Percentiles rank a stretch among this genome's conserved stretches.
phyloP scores from a whole-genome alignment of 2,888 invertebrate species.

The Ceratothoa steindachneri region DNA sequence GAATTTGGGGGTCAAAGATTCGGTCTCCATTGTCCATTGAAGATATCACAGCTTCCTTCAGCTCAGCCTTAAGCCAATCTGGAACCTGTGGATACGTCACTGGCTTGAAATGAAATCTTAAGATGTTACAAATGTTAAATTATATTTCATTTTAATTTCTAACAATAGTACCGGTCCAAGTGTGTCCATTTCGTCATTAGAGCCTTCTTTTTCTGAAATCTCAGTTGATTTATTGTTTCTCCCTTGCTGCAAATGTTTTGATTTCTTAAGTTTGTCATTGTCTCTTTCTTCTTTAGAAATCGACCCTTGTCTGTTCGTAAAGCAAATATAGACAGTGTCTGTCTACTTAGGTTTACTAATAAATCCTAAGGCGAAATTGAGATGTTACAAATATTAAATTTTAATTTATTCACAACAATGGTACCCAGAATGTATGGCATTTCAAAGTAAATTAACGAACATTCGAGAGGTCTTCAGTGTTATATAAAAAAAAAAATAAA shows the following conservation, averaged over 20 bases:
- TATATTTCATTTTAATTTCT: not conserved
- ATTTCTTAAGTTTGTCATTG: no score
- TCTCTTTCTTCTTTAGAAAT: not conserved
- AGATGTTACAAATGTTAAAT: not conserved
- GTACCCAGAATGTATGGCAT: no score
- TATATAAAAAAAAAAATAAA: no score
- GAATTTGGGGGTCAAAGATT: not conserved
- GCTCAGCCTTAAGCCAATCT: slow-evolving; percentile 54
- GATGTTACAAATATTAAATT: no score
- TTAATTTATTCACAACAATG: no score
- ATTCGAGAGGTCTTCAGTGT: no score
- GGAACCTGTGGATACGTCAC: slow-evolving; percentile 51
- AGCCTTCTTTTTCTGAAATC: slow-evolving; percentile 6
- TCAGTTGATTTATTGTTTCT: not conserved
- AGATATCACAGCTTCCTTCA: slow-evolving; percentile 51
- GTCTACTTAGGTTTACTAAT: no score
- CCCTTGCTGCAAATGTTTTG: no score
- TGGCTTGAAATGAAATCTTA: not conserved
- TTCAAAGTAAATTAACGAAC: no score
- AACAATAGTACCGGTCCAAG: slow-evolving; percentile 28
- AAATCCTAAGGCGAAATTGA: no score
- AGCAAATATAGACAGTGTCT: no score
- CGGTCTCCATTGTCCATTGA: not conserved
- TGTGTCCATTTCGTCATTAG: slow-evolving; percentile 28
- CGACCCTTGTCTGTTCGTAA: no score